Percentiles rank a stretch among this genome's conserved stretches.
These are phyloP conservation scores for Etheostoma nigrum DNA, from an alignment of 2,797 vertebrate genomes.

Conservation along the genomic window DNA sequence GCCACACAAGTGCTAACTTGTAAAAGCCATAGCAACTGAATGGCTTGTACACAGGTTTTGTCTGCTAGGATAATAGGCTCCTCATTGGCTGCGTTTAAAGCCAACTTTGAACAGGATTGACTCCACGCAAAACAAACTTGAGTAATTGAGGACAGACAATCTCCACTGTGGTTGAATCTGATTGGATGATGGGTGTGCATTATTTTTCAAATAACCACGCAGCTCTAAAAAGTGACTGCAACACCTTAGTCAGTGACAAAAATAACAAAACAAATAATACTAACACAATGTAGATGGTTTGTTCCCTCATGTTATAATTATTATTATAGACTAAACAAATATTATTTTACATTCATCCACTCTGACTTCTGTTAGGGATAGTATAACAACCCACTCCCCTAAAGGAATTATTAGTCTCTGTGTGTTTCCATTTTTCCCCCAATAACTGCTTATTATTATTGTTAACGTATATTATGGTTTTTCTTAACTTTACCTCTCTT, in stretches of 20 bases:
- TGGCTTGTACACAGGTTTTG: not conserved
- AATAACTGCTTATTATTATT: not conserved
- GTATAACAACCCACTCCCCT: not conserved
- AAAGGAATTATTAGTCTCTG: not conserved
- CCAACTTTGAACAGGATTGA: not conserved
- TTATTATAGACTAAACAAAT: not conserved
- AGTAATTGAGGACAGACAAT: no score
- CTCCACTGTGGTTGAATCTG: not conserved
- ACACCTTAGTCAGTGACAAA: not conserved
- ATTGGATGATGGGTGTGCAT: not conserved
- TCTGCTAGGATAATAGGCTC: no score
- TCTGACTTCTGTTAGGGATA: not conserved
- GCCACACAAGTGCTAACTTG: not conserved
- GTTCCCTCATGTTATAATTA: not conserved
- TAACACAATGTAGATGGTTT: not conserved
- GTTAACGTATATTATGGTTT: not conserved
- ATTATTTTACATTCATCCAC: not conserved
- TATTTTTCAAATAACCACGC: not conserved
- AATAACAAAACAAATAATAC: not conserved
- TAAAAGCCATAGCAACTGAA: not conserved
- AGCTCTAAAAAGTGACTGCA: not conserved
- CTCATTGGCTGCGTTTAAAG: not conserved
- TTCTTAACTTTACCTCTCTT: slow-evolving; percentile 32
- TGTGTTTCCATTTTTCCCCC: not conserved
- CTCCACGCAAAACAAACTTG: not conserved